Conservation (phyloP, 1,140 invertebrate genomes). For the Nasonia longicornis region DNA sequence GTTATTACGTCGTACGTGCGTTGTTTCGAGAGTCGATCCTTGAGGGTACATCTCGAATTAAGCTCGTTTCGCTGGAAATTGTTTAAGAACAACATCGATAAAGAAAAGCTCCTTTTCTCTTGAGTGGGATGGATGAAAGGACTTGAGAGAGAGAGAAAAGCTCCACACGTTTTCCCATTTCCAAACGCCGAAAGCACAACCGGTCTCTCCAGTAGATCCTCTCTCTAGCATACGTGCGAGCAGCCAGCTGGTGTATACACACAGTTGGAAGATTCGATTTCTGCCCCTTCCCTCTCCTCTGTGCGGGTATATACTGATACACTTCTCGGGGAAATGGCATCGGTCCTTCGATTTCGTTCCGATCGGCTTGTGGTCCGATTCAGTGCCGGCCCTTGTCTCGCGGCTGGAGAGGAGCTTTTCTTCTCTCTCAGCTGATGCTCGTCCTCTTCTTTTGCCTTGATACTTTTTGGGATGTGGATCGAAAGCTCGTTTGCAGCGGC, state of each 20-base stretch:
- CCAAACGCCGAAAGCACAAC: not conserved
- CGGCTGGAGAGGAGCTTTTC: conserved; percentile 3
- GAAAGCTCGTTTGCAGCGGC: conserved; percentile 20
- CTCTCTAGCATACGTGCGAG: too few species aligned
- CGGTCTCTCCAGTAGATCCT: not conserved
- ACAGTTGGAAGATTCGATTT: too few species aligned
- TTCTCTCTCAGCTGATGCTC: conserved; percentile 14
- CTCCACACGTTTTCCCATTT: too few species aligned
- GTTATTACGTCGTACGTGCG: not conserved
- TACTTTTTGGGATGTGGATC: conserved; percentile 1
- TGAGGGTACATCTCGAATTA: not conserved
- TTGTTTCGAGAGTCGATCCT: not conserved
- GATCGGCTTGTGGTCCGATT: not conserved
- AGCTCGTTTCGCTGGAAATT: not conserved
- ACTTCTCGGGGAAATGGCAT: not conserved
- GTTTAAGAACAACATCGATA: too few species aligned
- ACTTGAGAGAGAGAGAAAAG: not conserved
- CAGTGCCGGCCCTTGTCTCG: not conserved
- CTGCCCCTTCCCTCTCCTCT: too few species aligned
- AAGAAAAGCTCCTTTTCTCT: too few species aligned
- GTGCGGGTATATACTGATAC: not conserved
- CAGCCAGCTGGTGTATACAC: too few species aligned
- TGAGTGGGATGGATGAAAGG: not conserved
- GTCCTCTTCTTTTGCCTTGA: not conserved
- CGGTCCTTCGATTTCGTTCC: not conserved